Evolutionary conservation across 2,797 vertebrate species (phyloP).

Genomic region (Siniperca scherzeri): DNA sequence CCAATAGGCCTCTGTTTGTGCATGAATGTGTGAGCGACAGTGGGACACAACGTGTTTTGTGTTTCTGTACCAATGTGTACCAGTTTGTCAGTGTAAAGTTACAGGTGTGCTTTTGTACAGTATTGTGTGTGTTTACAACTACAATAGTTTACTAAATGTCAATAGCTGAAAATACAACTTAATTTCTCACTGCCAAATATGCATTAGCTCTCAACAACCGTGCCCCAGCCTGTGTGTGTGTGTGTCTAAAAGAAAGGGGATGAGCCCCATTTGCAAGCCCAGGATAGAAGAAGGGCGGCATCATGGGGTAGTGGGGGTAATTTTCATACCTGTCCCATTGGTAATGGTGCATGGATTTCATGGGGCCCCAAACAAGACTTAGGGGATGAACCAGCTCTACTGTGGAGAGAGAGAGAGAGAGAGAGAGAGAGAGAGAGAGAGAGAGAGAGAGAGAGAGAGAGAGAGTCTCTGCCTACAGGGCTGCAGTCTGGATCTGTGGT

Average conservation of each 20-base stretch:
- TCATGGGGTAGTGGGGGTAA: slow-evolving; percentile 57
- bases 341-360: slow-evolving; percentile 75
- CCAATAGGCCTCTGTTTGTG: slow-evolving; percentile 22
- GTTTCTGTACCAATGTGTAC: not conserved
- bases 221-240: not conserved
- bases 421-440: not conserved
- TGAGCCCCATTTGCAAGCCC: slow-evolving; percentile 42
- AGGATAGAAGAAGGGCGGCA: slow-evolving; percentile 30
- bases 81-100: not conserved
- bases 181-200: not conserved
- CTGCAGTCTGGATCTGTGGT: too few species aligned
- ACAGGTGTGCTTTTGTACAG: not conserved
- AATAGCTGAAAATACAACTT: not conserved
- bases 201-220: not conserved
- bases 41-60: not conserved
- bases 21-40: not conserved
- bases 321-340: slow-evolving; percentile 82
- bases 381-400: slow-evolving; percentile 49
- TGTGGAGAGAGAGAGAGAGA: slow-evolving; percentile 19
- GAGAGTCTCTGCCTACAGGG: too few species aligned
- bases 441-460: not conserved
- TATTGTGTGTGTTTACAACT: not conserved
- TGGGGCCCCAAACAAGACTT: slow-evolving; percentile 68
- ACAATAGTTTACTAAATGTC: not conserved
- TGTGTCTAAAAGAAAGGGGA: slow-evolving; percentile 29